These are phyloP conservation scores for Oreochromis spilurus DNA, from an alignment of 2,113 vertebrate genomes.

Conservation along the genomic window DNA sequence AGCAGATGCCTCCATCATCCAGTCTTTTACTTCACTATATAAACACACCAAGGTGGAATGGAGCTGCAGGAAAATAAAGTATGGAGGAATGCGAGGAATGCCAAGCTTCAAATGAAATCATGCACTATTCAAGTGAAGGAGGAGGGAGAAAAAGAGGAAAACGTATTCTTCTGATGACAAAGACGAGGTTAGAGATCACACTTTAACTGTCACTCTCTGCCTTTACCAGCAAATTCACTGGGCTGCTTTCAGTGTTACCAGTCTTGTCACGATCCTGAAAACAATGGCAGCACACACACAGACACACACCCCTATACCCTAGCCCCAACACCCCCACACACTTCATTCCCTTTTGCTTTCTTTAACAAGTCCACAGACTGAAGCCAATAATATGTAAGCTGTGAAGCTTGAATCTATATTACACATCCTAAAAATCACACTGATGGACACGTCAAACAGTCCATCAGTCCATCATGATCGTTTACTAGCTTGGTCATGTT, in stretches of 20 bases:
- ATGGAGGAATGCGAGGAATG: conserved; percentile 55
- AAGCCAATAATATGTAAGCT: background rate
- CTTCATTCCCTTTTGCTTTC: background rate
- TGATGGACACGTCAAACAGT: background rate
- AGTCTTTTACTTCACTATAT: background rate
- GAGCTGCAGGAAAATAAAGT: conserved; percentile 10
- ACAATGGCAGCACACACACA: conserved; percentile 11
- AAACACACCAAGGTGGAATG: conserved; percentile 26
- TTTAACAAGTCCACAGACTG: background rate
- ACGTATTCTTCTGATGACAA: background rate
- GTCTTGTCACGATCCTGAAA: conserved; percentile 13
- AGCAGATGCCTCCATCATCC: background rate
- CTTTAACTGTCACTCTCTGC: background rate
- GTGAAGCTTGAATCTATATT: background rate
- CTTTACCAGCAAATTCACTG: conserved; percentile 24
- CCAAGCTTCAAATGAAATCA: conserved; percentile 8
- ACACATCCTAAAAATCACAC: background rate
- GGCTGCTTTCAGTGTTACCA: conserved; percentile 4
- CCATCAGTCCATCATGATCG: background rate
- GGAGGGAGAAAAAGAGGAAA: background rate
- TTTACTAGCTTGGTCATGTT: background rate
- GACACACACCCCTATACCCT: background rate
- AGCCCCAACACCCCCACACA: background rate
- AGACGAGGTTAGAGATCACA: conserved; percentile 9
- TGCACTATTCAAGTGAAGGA: conserved; percentile 29